Conservation (phyloP, 23 tunicate genomes). For the Ciona savignyi region DNA sequence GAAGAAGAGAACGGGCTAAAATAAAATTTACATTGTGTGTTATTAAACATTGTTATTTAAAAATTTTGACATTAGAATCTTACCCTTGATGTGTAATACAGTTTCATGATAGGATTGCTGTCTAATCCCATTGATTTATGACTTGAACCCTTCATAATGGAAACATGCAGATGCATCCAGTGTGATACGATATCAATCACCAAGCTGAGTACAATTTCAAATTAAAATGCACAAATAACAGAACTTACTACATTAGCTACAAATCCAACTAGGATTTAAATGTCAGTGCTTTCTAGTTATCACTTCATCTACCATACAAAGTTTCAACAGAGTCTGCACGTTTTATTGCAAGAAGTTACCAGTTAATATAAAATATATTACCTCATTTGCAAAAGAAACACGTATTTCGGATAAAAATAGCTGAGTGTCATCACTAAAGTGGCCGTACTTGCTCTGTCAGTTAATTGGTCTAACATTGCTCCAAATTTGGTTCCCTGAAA, state of each 20-base stretch:
- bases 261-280: too few species aligned
- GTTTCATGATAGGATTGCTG: slow-evolving; percentile 85
- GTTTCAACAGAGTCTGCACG: too few species aligned
- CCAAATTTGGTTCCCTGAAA: slow-evolving; percentile 84
- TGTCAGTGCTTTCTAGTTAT: too few species aligned
- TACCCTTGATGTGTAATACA: slow-evolving; percentile 92
- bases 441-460: slow-evolving; percentile 97
- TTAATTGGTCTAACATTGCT: slow-evolving; percentile 91
- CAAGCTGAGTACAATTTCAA: slow-evolving; percentile 51
- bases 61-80: too few species aligned
- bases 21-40: too few species aligned
- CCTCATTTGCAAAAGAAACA: slow-evolving; percentile 53
- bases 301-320: too few species aligned
- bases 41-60: too few species aligned
- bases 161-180: slow-evolving; percentile 92
- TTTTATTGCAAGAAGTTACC: too few species aligned
- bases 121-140: slow-evolving; percentile 93
- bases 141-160: slow-evolving; percentile 59
- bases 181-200: slow-evolving; percentile 94
- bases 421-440: slow-evolving; percentile 75
- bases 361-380: not conserved
- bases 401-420: slow-evolving; percentile 71
- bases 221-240: too few species aligned
- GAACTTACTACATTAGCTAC: too few species aligned
- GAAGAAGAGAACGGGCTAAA: slow-evolving; percentile 67